Conservation (phyloP, 2,113 vertebrate species). For the Chrysochloris asiatica region DNA sequence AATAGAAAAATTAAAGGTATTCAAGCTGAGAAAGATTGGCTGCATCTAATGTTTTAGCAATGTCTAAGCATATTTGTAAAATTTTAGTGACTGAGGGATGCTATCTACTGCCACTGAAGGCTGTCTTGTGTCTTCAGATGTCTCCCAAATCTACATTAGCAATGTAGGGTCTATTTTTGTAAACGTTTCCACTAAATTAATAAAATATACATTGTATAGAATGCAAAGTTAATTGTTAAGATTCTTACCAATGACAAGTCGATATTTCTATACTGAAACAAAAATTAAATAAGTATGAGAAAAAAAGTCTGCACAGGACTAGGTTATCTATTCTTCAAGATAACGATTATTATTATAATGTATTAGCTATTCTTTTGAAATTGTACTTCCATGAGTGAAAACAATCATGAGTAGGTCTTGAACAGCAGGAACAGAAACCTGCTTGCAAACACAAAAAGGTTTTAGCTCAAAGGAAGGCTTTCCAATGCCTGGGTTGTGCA, state of each 20-base stretch:
- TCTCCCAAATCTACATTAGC: neutral
- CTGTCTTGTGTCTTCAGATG: neutral
- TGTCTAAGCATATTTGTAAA: neutral
- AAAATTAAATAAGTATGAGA: neutral
- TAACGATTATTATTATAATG: no score
- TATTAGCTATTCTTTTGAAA: no score
- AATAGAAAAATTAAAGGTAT: neutral
- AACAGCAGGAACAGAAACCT: fast-evolving
- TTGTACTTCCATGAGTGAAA: fast-evolving
- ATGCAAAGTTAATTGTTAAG: neutral
- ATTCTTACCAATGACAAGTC: neutral
- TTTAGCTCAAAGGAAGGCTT: fast-evolving
- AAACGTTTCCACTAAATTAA: neutral
- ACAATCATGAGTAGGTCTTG: fast-evolving
- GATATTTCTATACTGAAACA: neutral
- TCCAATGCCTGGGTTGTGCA: no score
- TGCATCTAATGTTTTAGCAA: neutral
- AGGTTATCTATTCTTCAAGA: no score
- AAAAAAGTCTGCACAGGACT: no score
- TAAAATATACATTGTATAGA: neutral
- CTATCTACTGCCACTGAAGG: neutral
- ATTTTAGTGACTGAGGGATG: no score
- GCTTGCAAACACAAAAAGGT: neutral
- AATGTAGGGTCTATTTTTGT: neutral
- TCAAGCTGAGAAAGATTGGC: neutral